Percentiles rank a stretch among this genome's conserved stretches.
Evolutionary conservation across 2,797 vertebrate species (phyloP).

Genomic region (Dendrocincla tyrannina): DNA sequence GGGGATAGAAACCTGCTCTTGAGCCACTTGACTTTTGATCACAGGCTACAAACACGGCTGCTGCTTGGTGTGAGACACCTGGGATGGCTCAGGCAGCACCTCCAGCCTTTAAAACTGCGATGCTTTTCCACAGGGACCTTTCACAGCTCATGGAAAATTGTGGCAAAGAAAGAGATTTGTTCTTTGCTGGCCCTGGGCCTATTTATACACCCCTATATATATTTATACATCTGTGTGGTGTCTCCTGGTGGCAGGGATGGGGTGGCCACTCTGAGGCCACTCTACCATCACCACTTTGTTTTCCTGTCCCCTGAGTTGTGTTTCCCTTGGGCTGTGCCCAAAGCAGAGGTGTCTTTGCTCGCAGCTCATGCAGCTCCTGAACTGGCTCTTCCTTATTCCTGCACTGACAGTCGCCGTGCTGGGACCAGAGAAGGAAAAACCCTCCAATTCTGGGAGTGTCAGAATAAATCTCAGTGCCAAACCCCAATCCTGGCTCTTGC

Average conservation of each 20-base stretch:
- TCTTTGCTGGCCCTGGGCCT: background rate
- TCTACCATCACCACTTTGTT: background rate
- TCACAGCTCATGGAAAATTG: background rate
- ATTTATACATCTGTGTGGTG: too few species aligned
- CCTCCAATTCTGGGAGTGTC: background rate
- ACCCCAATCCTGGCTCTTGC: background rate
- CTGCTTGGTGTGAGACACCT: background rate
- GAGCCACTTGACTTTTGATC: background rate
- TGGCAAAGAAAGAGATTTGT: background rate
- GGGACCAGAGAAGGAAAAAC: background rate
- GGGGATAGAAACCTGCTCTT: background rate
- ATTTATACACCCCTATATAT: background rate
- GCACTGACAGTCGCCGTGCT: background rate
- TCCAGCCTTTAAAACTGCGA: background rate
- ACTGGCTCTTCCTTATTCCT: background rate
- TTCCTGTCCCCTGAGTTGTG: background rate
- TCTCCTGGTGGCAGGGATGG: too few species aligned
- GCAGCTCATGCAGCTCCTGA: background rate
- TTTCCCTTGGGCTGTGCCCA: background rate
- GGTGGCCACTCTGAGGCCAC: too few species aligned
- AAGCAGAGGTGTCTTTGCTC: background rate
- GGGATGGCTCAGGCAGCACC: too few species aligned
- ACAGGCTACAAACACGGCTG: background rate
- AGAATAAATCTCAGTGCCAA: constrained; percentile 7
- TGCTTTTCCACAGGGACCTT: background rate